Base-by-base conservation (phyloP, 2,888 invertebrate genomes). In the Protonemura montana region DNA sequence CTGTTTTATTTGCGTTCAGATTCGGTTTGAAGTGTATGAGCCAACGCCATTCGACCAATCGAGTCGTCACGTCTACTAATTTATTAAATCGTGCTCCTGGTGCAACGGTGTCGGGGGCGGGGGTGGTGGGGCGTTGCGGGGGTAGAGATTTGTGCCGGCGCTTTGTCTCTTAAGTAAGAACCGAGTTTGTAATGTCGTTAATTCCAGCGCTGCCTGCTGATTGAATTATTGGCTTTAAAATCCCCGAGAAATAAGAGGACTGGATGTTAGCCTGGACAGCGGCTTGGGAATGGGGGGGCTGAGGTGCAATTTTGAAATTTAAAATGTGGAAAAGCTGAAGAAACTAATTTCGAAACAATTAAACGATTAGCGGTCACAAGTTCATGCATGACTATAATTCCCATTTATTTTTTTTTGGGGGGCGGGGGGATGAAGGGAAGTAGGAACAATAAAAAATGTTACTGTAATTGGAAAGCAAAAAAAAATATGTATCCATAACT, bases 211-310 rank as follows among this genome's bases (percentile, higher is more conserved):
- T 83, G 83, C 78, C 35, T 78, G 21, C 78, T 85, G 85, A 85
- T 85, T 78, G 84, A 86, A 85, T 86, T 86, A 86, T 84, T 86
- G 86, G 80, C 77, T 82, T 82, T 82, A 82, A 82, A 82, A 30
- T 41, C 82, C 41, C 13, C n/a, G 25, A 59, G 59, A 59, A 16
- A 59, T 59, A 10, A 59, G 16, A 59, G 59, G 82, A 26, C 26
- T 30, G 82, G 41, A 5, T n/a, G 82, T 59, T 59, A 21, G 59
- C 59, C 21, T 21, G 59, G 59, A 10, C 59, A 59, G 1, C 13
- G 35, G 13, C 59, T 59, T 59, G 30, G 29, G 42, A 35, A 35
- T 1, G 82, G 42, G 27, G 41, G 82, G 82, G 82, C 27, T 5
- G 82, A 42, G 82, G 10, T 26, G 82, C 27, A 41, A 82, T 35